Evolutionary conservation across 2,113 vertebrate genomes (phyloP).

Genomic region (Narcine bancroftii): DNA sequence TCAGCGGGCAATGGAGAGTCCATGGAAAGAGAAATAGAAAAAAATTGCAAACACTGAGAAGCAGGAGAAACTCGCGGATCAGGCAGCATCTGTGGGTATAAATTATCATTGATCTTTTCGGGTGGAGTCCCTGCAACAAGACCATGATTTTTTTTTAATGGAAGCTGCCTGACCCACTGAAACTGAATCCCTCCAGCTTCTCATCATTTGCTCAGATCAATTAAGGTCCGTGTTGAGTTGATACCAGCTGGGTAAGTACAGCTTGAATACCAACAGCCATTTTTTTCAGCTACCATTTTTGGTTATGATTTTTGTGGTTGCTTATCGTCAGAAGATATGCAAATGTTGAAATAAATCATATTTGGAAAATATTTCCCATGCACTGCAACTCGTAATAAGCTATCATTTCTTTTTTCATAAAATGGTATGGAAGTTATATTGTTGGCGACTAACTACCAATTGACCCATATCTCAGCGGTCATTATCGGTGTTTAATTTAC

Average conservation of each 20-base stretch:
- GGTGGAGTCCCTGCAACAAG: too few relatives aligned
- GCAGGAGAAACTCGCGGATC: too few relatives aligned
- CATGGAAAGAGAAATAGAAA: too few relatives aligned
- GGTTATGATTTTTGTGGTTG: background rate
- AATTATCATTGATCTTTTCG: too few relatives aligned
- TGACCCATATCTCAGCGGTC: background rate
- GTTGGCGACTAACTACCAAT: background rate
- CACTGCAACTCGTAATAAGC: background rate
- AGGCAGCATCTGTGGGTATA: too few relatives aligned
- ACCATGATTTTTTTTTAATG: too few relatives aligned
- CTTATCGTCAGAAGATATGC: background rate
- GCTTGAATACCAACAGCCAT: background rate
- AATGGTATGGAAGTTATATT: background rate
- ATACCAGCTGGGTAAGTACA: background rate
- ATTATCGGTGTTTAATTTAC: background rate
- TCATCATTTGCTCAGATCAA: too few relatives aligned
- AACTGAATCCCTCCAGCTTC: too few relatives aligned
- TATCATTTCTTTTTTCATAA: background rate
- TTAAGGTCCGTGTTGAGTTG: background rate
- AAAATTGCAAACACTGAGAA: too few relatives aligned
- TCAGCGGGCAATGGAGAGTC: too few relatives aligned
- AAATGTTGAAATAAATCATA: background rate
- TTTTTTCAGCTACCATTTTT: background rate
- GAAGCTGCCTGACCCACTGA: too few relatives aligned
- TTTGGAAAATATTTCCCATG: background rate